These are phyloP conservation scores for Drosophila tristis DNA, from an alignment of 1,140 invertebrate genomes.

Conservation along the genomic window DNA sequence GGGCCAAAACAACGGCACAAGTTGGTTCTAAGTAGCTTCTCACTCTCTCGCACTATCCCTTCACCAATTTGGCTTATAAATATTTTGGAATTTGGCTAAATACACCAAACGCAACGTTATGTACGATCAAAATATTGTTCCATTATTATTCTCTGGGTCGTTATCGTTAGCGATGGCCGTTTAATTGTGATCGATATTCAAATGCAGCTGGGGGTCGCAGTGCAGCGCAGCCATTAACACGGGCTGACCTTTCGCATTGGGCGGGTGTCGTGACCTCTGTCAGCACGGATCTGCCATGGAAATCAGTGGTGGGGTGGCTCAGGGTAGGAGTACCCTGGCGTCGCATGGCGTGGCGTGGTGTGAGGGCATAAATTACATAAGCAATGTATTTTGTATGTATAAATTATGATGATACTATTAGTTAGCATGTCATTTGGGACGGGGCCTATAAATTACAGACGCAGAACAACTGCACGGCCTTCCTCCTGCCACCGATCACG, in stretches of 20 bases:
- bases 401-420: slow-evolving; percentile 82
- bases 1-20: not conserved
- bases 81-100: not conserved
- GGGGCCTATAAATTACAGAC: slow-evolving; percentile 66
- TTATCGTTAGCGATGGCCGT: slow-evolving; percentile 4
- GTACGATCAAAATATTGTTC: slow-evolving; percentile 17
- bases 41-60: not conserved
- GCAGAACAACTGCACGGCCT: slow-evolving; percentile 61
- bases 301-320: slow-evolving; percentile 1
- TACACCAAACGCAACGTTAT: too few relatives aligned
- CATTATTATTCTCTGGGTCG: not conserved
- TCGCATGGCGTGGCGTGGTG: slow-evolving; percentile 8
- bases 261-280: slow-evolving; percentile 69
- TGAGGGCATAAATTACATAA: slow-evolving; percentile 68
- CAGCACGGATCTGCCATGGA: slow-evolving; percentile 50
- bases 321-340: not conserved
- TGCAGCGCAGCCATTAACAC: slow-evolving; percentile 47
- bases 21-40: slow-evolving; percentile 18
- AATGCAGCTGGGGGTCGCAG: slow-evolving; percentile 49
- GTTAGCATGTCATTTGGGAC: slow-evolving; percentile 75
- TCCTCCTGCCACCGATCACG: not conserved
- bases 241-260: slow-evolving; percentile 37
- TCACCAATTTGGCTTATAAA: too few relatives aligned
- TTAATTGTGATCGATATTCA: slow-evolving; percentile 56
- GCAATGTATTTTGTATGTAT: slow-evolving; percentile 70